phyloP scores from a whole-genome alignment of 2,797 vertebrate genomes.

The Brotula barbata region DNA sequence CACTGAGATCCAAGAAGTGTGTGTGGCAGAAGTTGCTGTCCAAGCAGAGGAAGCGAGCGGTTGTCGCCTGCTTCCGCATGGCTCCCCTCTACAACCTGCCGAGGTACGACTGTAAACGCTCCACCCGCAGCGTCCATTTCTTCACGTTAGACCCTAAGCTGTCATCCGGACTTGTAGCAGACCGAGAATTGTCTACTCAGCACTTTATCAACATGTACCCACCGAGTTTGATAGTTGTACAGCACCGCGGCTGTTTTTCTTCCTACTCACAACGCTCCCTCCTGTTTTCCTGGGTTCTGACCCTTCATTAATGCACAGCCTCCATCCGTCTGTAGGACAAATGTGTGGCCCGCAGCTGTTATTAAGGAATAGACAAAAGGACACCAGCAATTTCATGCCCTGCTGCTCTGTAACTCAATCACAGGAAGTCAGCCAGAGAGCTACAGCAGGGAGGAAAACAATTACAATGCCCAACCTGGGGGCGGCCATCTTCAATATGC shows the following conservation, averaged over 20 bases:
- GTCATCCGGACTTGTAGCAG: background rate
- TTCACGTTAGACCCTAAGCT: background rate
- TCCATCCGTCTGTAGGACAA: slow-evolving; percentile 60
- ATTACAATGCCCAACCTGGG: slow-evolving; percentile 64
- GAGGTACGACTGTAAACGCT: slow-evolving; percentile 77
- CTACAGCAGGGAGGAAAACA: slow-evolving; percentile 70
- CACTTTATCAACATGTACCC: too few species aligned
- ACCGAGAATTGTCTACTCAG: slow-evolving; percentile 6
- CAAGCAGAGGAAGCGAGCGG: slow-evolving; percentile 96
- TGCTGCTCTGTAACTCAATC: slow-evolving; percentile 77
- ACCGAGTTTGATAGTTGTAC: too few species aligned
- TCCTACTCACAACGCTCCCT: slow-evolving; percentile 33
- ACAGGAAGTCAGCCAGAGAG: slow-evolving; percentile 57
- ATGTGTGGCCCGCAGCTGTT: slow-evolving; percentile 70
- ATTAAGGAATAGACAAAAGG: slow-evolving; percentile 60
- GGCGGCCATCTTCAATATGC: slow-evolving; percentile 68
- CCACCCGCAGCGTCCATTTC: background rate
- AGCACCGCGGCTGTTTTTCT: slow-evolving; percentile 11
- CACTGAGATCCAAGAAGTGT: slow-evolving; percentile 96
- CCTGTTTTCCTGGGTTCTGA: slow-evolving; percentile 50
- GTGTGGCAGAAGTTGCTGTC: slow-evolving; percentile 98
- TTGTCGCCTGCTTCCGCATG: slow-evolving; percentile 99
- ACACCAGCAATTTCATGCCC: slow-evolving; percentile 76
- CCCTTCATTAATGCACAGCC: slow-evolving; percentile 62
- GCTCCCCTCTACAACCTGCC: slow-evolving; percentile 97